Base-by-base conservation (phyloP, 2,888 invertebrate species). In the Lordiphosa andalusiaca region DNA sequence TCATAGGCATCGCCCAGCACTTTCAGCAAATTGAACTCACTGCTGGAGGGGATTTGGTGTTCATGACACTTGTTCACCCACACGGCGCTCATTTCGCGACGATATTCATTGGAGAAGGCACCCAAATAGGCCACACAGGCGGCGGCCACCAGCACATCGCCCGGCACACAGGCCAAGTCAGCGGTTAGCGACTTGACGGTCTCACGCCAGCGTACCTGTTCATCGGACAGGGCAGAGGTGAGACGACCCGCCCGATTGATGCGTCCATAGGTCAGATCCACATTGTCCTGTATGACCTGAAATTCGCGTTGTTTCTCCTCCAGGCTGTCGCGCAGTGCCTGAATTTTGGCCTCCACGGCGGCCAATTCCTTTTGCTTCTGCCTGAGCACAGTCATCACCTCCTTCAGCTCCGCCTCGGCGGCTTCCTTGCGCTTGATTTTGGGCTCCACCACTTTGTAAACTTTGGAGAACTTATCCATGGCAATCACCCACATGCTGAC, bases 401-500 rank as follows among this genome's bases (percentile, higher is more conserved):
- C 91, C 63, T 92, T 93, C 39, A 97, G 89, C 77, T 96, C 95
- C 5, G 89, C 90, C 73, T 96, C 95, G 0, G 97, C 97, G 61
- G 91, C 93, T 84, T 94, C 93, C 74, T 96, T 92, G 62, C 92
- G 93, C 65, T 93, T 91, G 53, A 95, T 93, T 89, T 98, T 98
- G 0, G 97, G 97, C 85, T 96, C 96, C 2, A 98, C 97, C 6
- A 96, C 92, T 86, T 93, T 92, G 88, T 93, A 96, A 0, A 97
- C 94, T 89, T 95, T 95, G 0, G 96, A 94, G 86, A 97, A 98
- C 86, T 94, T 93, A 78, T 97, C 96, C 69, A 98, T 94, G 0
- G 98, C 97, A 85, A 94, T 92, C 6, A 97, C 97, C 98, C 98
- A 98, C 88, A 97, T 92, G 73, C 97, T 96, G 90, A 98, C 93